These are phyloP conservation scores for Willisornis vidua DNA, from an alignment of 2,113 vertebrate species.

Conservation along the genomic window DNA sequence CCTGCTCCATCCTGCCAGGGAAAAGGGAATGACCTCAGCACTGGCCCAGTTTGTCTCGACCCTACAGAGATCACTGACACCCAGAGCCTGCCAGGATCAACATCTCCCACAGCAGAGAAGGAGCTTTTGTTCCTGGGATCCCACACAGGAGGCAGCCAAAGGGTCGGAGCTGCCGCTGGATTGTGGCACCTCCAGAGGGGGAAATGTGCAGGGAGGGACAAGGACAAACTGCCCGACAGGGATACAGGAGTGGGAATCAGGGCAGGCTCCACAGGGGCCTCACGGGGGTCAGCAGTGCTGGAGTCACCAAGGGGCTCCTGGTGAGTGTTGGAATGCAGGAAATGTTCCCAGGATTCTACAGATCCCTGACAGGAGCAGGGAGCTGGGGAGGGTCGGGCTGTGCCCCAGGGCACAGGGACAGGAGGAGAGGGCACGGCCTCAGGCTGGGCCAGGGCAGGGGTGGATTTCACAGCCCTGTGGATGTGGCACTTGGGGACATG, in stretches of 20 bases:
- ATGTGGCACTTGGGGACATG: too few species aligned
- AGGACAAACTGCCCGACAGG: rapidly evolving
- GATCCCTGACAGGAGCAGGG: too few species aligned
- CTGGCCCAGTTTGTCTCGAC: not conserved
- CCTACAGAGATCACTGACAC: not conserved
- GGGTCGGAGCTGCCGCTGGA: not conserved
- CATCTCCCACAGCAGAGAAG: not conserved
- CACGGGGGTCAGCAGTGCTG: rapidly evolving
- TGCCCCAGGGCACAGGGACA: too few species aligned
- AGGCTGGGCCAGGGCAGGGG: too few species aligned
- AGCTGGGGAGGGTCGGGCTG: not conserved
- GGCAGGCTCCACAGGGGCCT: not conserved
- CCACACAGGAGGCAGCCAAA: not conserved
- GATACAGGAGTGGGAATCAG: not conserved
- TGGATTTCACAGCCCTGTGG: too few species aligned
- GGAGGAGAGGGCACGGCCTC: too few species aligned
- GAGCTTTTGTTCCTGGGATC: not conserved
- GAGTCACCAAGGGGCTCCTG: too few species aligned
- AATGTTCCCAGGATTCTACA: too few species aligned
- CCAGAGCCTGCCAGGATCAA: not conserved
- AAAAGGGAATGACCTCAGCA: not conserved
- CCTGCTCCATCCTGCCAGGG: not conserved
- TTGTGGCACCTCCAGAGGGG: not conserved
- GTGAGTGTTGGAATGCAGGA: not conserved
- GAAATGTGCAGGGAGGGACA: not conserved